Evolutionary conservation across 2,113 vertebrate genomes (phyloP).

Genomic region (Procavia capensis): DNA sequence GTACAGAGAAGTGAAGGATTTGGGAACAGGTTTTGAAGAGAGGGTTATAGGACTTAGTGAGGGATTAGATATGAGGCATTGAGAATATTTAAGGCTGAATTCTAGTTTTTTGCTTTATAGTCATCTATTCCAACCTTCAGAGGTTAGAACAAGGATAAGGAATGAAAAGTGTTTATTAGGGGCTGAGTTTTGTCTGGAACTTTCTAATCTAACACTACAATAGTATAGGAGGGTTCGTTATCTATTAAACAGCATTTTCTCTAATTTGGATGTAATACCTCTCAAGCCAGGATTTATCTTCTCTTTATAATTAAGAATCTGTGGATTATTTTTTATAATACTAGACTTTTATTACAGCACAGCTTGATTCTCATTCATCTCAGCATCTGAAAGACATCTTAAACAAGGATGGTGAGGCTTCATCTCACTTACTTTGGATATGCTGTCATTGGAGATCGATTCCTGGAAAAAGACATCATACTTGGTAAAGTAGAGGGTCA

Average conservation of each 20-base stretch:
- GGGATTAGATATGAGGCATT: not conserved
- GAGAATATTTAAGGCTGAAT: not conserved
- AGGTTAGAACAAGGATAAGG: not conserved
- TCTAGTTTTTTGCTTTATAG: not conserved
- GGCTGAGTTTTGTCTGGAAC: not conserved
- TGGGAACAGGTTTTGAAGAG: not conserved
- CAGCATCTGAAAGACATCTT: not conserved
- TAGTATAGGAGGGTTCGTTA: not conserved
- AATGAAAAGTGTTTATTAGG: not conserved
- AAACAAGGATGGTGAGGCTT: not conserved
- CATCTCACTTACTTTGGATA: not conserved
- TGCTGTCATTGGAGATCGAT: not conserved
- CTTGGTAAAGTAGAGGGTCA: not conserved
- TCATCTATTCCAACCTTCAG: not conserved
- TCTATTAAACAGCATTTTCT: not conserved
- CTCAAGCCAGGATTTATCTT: not conserved
- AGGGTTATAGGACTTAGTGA: not conserved
- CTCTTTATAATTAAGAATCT: not conserved
- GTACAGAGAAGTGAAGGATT: not conserved
- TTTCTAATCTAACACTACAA: not conserved
- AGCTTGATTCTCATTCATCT: not conserved
- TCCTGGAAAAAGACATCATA: not conserved
- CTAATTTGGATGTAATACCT: not conserved
- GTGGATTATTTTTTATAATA: not conserved
- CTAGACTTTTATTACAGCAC: not conserved